phyloP scores from a whole-genome alignment of 2,797 vertebrate species.

The Propithecus perrieri region DNA sequence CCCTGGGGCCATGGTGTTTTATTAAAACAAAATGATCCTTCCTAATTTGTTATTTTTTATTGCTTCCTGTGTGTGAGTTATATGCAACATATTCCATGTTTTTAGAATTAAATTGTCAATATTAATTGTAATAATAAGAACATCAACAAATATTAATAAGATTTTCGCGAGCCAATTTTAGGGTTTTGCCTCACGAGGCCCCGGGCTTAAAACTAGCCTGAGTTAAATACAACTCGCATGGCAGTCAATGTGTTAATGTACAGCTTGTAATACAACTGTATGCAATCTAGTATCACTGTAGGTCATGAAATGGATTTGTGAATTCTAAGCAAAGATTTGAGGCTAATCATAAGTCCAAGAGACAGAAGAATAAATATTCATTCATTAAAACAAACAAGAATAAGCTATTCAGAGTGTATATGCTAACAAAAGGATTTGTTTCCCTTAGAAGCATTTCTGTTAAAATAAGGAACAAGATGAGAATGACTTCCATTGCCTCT shows the following conservation, averaged over 20 bases:
- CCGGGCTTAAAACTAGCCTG: no score
- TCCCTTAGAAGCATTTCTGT: neutral
- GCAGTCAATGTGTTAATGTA: neutral
- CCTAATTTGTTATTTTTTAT: no score
- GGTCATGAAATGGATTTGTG: neutral
- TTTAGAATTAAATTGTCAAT: no score
- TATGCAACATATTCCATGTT: no score
- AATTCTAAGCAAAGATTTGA: slow-evolving; percentile 22
- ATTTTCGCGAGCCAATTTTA: no score
- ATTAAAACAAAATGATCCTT: no score
- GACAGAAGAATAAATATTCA: neutral
- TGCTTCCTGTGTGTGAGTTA: no score
- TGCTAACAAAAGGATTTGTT: neutral
- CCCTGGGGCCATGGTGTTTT: no score
- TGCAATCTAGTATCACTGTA: neutral
- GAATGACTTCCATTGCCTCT: neutral
- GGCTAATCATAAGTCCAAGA: neutral
- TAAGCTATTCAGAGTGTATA: neutral
- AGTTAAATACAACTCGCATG: no score
- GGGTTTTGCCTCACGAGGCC: no score
- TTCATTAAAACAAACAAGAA: slow-evolving; percentile 3
- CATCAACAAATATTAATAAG: no score
- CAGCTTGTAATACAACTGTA: neutral
- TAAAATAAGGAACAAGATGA: neutral
- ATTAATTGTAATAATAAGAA: no score